A percentile compares a stretch with the other conserved stretches of the same genome.
These are phyloP conservation scores for Larimichthys polyactis DNA, from an alignment of 2,113 vertebrate genomes.

Conservation along the genomic window DNA sequence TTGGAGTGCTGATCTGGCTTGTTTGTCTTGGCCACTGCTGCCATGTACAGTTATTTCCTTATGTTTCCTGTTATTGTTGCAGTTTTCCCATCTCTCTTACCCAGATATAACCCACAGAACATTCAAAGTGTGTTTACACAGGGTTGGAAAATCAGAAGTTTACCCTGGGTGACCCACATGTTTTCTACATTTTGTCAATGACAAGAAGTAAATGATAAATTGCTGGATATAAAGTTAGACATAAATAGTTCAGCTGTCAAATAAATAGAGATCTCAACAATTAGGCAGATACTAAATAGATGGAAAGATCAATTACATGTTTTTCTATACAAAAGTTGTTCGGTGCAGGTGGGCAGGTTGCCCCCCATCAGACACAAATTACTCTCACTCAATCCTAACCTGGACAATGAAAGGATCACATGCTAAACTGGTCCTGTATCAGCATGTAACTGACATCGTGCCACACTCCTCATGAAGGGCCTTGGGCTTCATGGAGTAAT, in stretches of 20 bases:
- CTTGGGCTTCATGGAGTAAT: slow-evolving; percentile 67
- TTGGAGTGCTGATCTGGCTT: slow-evolving; percentile 47
- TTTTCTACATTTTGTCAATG: slow-evolving; percentile 45
- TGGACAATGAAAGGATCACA: slow-evolving; percentile 71
- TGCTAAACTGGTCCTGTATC: slow-evolving; percentile 63
- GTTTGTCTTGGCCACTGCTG: slow-evolving; percentile 71
- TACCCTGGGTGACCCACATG: slow-evolving; percentile 41
- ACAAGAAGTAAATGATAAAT: slow-evolving; percentile 34
- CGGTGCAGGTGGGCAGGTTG: slow-evolving; percentile 12
- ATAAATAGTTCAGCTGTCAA: slow-evolving; percentile 7
- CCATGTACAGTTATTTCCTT: slow-evolving; percentile 64
- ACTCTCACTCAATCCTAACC: slow-evolving; percentile 53
- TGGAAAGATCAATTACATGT: not conserved
- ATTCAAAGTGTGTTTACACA: slow-evolving; percentile 44
- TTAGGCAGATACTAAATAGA: not conserved
- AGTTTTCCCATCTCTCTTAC: slow-evolving; percentile 66
- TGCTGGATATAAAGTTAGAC: slow-evolving; percentile 8
- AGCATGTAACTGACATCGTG: slow-evolving; percentile 70
- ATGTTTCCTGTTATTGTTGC: slow-evolving; percentile 75
- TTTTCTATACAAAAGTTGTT: slow-evolving; percentile 26
- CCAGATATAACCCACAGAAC: slow-evolving; percentile 54
- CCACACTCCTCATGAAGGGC: slow-evolving; percentile 71
- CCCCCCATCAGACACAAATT: slow-evolving; percentile 31
- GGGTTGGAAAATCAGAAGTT: slow-evolving; percentile 42
- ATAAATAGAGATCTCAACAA: slow-evolving; percentile 17